Base-by-base conservation (phyloP, 2,888 invertebrate genomes). In the Panzeria rudis region DNA sequence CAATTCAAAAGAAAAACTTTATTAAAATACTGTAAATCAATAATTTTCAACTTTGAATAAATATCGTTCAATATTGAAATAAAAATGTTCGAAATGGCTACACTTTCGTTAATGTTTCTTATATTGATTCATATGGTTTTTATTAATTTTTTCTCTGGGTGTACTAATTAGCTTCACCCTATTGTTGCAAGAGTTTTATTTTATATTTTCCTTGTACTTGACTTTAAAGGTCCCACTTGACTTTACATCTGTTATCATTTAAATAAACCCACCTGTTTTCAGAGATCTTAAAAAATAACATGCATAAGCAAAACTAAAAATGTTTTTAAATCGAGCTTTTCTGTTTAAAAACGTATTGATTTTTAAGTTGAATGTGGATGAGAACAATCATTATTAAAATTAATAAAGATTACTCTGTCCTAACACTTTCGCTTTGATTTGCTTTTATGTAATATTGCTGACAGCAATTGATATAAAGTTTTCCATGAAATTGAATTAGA, bases 221-320 rank as follows among this genome's bases (percentile, higher is more conserved):
- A n/a, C 6, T 15, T 3, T 25, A 13, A 50, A 15, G 15, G 23
- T 41, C 13, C 41, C 9, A 15, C 17, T 50, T 38, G 32, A 44
- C 23, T 76, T 41, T 20, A 54, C 75, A 54, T 64, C 52, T 64
- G 61, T 54, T 76, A 54, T 54, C 41, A 32, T 44, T 66, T 54
- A 9, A 52, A 38, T 17, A 25, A 50, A 50, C 1, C 20, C 54
- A 64, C 54, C 64, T 76, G 54, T 23, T 59, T 44, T 72, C 17
- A 66, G 32, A 6, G 17, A 3, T 61, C 47, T n/a, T n/a, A n/a
- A n/a, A n/a, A n/a, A n/a, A n/a, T n/a, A n/a, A 15, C 0, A 13
- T 3, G 7, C 3, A 32, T 8, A 56, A 17, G 25, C 35, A 38
- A 54, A 13, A 23, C 23, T 3, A 15, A 54, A 54, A 11, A 4